Percentiles rank a stretch among this genome's conserved stretches.
Conservation (phyloP, 2,113 vertebrate genomes). For the zebrafish (Danio rerio) region DNA sequence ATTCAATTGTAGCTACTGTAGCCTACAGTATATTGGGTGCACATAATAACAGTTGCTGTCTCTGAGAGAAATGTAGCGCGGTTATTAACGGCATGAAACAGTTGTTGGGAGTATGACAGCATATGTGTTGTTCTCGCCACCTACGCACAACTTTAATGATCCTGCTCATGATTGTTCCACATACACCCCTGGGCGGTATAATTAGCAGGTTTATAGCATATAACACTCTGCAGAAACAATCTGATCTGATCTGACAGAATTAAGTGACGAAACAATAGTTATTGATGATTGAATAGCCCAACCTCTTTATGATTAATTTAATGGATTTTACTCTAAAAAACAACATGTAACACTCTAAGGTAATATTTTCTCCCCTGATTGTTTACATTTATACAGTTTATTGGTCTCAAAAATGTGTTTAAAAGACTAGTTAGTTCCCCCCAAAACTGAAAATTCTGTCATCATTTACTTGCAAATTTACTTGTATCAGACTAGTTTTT, state of each 20-base stretch:
- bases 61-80: not conserved
- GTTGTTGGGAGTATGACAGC: slow-evolving; percentile 22
- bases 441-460: no score
- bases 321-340: no score
- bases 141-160: slow-evolving; percentile 45
- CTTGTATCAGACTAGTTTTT: no score
- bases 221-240: slow-evolving; percentile 26
- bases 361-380: no score
- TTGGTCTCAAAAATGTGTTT: no score
- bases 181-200: not conserved
- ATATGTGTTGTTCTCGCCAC: slow-evolving; percentile 3
- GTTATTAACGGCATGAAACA: slow-evolving; percentile 41
- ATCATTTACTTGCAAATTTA: no score
- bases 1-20: no score
- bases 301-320: no score
- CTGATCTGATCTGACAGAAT: slow-evolving; percentile 50
- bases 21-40: not conserved
- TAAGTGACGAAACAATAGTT: slow-evolving; percentile 24
- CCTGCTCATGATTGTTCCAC: slow-evolving; percentile 8
- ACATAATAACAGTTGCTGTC: not conserved
- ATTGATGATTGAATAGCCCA: no score
- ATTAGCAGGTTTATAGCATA: slow-evolving; percentile 33
- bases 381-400: no score
- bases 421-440: no score
- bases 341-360: no score